Evolutionary conservation across 2,888 invertebrate genomes (phyloP).

Genomic region (Drosophila hamatofila): DNA sequence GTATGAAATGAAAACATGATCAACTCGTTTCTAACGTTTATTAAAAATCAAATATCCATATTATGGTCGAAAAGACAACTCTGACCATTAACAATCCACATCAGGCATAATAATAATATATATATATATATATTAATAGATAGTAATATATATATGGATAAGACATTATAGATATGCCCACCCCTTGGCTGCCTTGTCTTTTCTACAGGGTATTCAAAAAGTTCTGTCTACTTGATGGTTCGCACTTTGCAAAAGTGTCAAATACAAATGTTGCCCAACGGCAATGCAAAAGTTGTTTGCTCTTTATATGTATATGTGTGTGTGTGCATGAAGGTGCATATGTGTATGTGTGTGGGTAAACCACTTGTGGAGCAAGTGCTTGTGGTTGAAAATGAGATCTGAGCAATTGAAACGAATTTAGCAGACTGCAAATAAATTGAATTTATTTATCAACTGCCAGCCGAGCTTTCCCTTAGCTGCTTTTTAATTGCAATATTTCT

Average conservation of each 20-base stretch:
- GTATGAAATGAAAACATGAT: too few relatives aligned
- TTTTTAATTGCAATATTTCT: conserved; percentile 11
- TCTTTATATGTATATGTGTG: background rate
- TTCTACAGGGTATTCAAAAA: conserved; percentile 9
- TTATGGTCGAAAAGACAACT: too few relatives aligned
- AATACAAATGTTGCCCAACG: conserved; percentile 17
- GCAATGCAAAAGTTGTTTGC: conserved; percentile 14
- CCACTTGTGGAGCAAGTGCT: conserved; percentile 21
- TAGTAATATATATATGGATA: too few relatives aligned
- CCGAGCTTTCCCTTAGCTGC: background rate
- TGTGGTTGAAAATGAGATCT: conserved; percentile 1
- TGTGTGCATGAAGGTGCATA: background rate
- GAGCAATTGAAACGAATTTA: conserved; percentile 12
- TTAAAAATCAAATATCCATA: too few relatives aligned
- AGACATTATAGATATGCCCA: background rate
- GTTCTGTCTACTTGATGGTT: conserved; percentile 7
- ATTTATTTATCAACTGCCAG: conserved; percentile 20
- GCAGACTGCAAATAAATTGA: conserved; percentile 22
- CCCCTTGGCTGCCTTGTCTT: background rate
- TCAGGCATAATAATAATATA: too few relatives aligned
- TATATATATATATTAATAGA: too few relatives aligned
- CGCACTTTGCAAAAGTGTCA: conserved; percentile 21
- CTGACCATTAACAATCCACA: too few relatives aligned
- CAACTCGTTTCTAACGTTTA: too few relatives aligned
- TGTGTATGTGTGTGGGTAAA: conserved; percentile 3